phyloP scores from a whole-genome alignment of 2,888 invertebrate species.

The Epistrophe grossulariae region DNA sequence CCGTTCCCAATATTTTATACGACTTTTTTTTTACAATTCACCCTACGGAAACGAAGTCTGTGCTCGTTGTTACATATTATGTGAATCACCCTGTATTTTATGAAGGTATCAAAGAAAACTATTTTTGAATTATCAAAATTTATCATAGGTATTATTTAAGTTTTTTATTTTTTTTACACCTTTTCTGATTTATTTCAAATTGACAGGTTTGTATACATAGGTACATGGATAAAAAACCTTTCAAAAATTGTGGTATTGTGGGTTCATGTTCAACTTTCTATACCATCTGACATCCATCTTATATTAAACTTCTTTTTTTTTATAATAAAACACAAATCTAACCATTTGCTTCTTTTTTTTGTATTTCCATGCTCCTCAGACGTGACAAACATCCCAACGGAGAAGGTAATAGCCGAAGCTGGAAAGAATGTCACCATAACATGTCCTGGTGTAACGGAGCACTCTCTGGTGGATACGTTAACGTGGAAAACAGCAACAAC shows the following conservation, averaged over 20 bases:
- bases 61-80: too few relatives aligned
- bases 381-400: constrained; percentile 86
- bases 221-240: not conserved
- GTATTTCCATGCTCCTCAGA: constrained; percentile 84
- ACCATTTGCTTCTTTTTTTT: constrained; percentile 76
- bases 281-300: not conserved
- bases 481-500: constrained; percentile 86
- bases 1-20: too few relatives aligned
- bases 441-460: constrained; percentile 89
- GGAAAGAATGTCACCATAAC: constrained; percentile 87
- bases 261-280: not conserved
- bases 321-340: constrained; percentile 70
- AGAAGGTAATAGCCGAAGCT: constrained; percentile 87
- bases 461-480: constrained; percentile 87
- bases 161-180: not conserved
- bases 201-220: not conserved
- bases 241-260: constrained; percentile 8
- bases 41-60: too few relatives aligned
- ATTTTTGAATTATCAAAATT: not conserved
- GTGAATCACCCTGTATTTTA: too few relatives aligned
- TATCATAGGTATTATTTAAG: not conserved
- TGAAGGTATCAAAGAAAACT: not conserved
- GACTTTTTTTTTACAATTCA: too few relatives aligned
- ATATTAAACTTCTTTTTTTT: not conserved
- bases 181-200: constrained; percentile 7